Evolutionary conservation across 1,140 invertebrate species (phyloP).

Genomic region (Panagrolaimus sp.): DNA sequence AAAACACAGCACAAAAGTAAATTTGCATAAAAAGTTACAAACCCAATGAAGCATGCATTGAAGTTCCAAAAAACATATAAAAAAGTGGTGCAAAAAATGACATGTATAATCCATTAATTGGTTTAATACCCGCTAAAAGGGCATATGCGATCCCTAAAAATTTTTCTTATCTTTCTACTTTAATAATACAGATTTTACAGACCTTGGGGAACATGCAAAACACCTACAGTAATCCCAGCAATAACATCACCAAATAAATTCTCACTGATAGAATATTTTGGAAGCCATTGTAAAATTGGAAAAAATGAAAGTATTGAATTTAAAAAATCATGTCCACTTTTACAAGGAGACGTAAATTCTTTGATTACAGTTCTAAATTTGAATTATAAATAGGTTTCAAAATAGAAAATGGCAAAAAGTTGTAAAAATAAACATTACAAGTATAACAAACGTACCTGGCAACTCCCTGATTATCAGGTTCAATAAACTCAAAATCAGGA

Average conservation of each 20-base stretch:
- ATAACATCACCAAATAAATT: background rate
- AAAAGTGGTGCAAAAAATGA: constrained; percentile 6
- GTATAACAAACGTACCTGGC: constrained; percentile 52
- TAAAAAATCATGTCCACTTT: background rate
- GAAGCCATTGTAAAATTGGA: constrained; percentile 2
- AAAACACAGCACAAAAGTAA: background rate
- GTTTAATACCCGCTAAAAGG: background rate
- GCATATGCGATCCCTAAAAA: background rate
- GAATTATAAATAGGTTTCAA: constrained; percentile 63
- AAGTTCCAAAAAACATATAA: constrained; percentile 15
- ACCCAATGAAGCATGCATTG: constrained; percentile 5
- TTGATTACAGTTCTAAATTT: constrained; percentile 59
- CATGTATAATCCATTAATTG: constrained; percentile 10
- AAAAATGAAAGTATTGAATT: background rate
- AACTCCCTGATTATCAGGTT: background rate
- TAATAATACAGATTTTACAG: no score
- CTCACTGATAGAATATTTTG: background rate
- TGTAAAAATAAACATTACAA: no score
- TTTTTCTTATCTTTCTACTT: no score
- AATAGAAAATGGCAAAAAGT: no score
- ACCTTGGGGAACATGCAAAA: constrained; percentile 9
- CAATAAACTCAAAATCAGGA: background rate
- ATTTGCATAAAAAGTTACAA: background rate
- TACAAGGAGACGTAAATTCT: constrained; percentile 1
- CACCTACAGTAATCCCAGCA: background rate